These are phyloP conservation scores for Agrypnus murinus DNA, from an alignment of 2,888 invertebrate species.

Conservation along the genomic window DNA sequence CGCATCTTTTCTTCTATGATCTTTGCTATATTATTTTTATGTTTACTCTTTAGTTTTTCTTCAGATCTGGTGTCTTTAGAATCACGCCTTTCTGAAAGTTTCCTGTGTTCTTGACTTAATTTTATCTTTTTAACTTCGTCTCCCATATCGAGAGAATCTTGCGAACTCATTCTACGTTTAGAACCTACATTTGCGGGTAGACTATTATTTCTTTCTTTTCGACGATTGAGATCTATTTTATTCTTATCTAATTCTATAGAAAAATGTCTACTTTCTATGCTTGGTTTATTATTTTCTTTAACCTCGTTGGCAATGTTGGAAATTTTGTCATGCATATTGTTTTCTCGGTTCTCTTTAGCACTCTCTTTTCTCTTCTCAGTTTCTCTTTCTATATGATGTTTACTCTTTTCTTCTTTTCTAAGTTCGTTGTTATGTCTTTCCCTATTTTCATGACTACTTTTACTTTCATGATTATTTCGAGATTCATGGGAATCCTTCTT, in stretches of 20 bases:
- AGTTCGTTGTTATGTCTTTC: constrained; percentile 52
- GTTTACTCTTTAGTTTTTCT: constrained; percentile 73
- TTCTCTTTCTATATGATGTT: constrained; percentile 69
- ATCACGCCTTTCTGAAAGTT: constrained; percentile 77
- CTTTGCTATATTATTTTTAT: constrained; percentile 76
- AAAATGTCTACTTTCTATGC: constrained; percentile 70
- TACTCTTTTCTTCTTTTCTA: constrained; percentile 61
- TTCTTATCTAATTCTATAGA: constrained; percentile 73
- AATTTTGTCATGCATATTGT: constrained; percentile 74
- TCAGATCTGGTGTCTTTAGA: constrained; percentile 77
- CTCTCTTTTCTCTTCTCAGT: constrained; percentile 69
- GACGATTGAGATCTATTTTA: constrained; percentile 68
- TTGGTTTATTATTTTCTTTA: constrained; percentile 61
- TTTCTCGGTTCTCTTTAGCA: constrained; percentile 72
- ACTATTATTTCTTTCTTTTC: constrained; percentile 78
- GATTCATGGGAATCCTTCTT: constrained; percentile 58
- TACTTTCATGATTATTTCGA: constrained; percentile 60
- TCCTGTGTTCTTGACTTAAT: constrained; percentile 72
- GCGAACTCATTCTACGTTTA: constrained; percentile 86
- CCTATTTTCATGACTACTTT: constrained; percentile 70
- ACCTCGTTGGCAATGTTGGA: constrained; percentile 62
- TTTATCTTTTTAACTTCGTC: constrained; percentile 79
- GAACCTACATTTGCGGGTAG: constrained; percentile 78
- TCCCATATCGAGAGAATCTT: constrained; percentile 77
- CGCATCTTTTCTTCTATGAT: constrained; percentile 77